Percentiles rank a stretch among this genome's conserved stretches.
phyloP scores from a whole-genome alignment of 2,113 vertebrate genomes.

The Paradisaea rubra region DNA sequence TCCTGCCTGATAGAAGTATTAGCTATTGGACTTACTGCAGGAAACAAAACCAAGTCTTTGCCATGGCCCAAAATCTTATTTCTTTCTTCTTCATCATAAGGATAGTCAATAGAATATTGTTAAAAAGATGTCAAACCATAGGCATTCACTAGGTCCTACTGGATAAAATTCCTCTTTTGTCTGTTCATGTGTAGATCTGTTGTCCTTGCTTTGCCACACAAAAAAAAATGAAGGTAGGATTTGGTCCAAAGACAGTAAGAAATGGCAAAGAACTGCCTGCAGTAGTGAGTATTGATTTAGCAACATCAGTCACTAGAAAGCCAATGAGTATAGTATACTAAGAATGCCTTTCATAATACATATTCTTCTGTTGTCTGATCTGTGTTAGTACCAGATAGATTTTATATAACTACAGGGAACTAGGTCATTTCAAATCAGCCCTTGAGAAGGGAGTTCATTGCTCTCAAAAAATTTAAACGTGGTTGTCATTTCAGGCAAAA shows the following conservation, averaged over 20 bases:
- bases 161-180: background rate
- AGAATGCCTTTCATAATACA: background rate
- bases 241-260: background rate
- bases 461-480: background rate
- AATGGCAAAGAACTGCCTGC: background rate
- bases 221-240: background rate
- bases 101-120: background rate
- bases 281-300: slow-evolving; percentile 32
- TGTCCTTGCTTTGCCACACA: background rate
- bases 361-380: background rate
- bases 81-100: background rate
- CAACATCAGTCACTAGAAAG: slow-evolving; percentile 13
- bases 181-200: background rate
- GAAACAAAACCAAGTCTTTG: background rate
- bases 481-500: background rate
- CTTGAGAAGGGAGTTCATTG: background rate
- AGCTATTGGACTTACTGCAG: background rate
- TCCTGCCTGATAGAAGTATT: background rate
- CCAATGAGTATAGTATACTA: background rate
- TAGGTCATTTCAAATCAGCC: background rate
- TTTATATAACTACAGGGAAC: background rate
- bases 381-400: background rate
- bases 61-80: background rate
- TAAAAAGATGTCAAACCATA: background rate
- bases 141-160: background rate